These are phyloP conservation scores for Echiichthys vipera DNA, from an alignment of 2,797 vertebrate species.

Conservation along the genomic window DNA sequence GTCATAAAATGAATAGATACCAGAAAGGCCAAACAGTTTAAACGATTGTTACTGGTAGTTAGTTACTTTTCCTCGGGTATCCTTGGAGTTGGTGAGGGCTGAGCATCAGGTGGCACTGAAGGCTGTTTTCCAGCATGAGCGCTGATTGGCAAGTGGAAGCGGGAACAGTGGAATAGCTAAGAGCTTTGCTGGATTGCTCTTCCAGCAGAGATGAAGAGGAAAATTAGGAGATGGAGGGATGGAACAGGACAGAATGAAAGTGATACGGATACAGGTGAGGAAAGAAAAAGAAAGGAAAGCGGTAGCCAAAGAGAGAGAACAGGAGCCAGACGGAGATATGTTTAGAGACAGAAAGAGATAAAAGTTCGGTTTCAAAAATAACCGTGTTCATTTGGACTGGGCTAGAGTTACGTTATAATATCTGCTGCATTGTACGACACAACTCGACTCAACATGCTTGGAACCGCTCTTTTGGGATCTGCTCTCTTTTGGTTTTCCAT, in stretches of 20 bases:
- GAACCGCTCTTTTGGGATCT: not conserved
- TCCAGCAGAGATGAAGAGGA: not conserved
- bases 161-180: not conserved
- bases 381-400: no score
- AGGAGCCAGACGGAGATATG: conserved; percentile 6
- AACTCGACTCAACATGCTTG: not conserved
- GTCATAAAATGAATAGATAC: not conserved
- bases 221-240: not conserved
- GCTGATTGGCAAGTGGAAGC: not conserved
- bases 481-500: not conserved
- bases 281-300: not conserved
- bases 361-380: no score
- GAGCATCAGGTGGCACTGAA: conserved; percentile 15
- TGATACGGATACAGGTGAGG: not conserved
- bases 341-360: not conserved
- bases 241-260: not conserved
- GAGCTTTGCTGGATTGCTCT: not conserved
- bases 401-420: no score
- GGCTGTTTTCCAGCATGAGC: conserved; percentile 23
- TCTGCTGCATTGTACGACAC: not conserved
- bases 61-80: not conserved
- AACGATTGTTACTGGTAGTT: conserved; percentile 3
- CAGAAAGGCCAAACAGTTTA: conserved; percentile 1
- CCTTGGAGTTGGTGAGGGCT: conserved; percentile 4
- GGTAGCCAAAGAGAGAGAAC: not conserved